These are phyloP conservation scores for Spinus pinus DNA, from an alignment of 2,797 vertebrate genomes.

Conservation along the genomic window DNA sequence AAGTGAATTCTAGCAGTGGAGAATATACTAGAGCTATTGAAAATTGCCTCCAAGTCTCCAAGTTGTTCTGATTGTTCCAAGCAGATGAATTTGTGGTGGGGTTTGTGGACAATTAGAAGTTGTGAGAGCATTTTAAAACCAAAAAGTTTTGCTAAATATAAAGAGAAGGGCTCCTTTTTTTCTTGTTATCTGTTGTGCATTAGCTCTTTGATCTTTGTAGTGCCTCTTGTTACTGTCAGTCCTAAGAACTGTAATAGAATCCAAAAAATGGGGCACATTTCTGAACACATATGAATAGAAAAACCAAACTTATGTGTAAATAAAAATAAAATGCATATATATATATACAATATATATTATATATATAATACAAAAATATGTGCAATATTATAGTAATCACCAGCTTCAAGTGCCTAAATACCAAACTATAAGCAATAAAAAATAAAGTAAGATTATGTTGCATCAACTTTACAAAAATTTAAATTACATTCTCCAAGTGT, in stretches of 20 bases:
- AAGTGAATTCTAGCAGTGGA: not conserved
- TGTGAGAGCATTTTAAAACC: not conserved
- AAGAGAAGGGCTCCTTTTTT: not conserved
- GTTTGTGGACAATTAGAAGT: not conserved
- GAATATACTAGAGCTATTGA: not conserved
- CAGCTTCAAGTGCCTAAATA: not conserved
- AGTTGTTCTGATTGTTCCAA: not conserved
- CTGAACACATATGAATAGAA: accelerated
- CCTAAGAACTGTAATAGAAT: not conserved
- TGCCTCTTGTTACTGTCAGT: not conserved
- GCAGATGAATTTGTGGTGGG: not conserved
- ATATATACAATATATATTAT: not conserved
- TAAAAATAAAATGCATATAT: too few relatives aligned
- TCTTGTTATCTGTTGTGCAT: accelerated
- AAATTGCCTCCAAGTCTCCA: not conserved
- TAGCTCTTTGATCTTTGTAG: not conserved
- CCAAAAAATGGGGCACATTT: not conserved
- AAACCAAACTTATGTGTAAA: not conserved
- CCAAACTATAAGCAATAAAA: not conserved
- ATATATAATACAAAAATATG: not conserved
- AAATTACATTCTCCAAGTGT: not conserved
- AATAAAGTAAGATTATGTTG: not conserved
- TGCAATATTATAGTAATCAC: not conserved
- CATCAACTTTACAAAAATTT: not conserved
- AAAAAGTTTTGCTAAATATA: not conserved